Evolutionary conservation across 2,888 invertebrate genomes (phyloP), one percentile per base, ranked within the genome.

Genomic region (Drosophila mettleri): DNA sequence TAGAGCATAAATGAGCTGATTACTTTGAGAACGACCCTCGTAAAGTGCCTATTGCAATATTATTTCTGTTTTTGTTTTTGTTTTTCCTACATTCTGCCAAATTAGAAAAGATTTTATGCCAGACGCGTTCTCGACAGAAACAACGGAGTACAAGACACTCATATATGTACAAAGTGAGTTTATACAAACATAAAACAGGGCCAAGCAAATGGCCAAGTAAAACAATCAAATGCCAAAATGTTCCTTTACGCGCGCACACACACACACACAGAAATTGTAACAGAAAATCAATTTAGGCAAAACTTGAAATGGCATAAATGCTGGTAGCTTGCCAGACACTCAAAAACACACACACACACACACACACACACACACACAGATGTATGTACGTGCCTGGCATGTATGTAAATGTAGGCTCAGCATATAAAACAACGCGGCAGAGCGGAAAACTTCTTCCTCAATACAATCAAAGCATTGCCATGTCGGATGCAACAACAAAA

Each of bases 91-190:
- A 67, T 67, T 60, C 52, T 41, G 8, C 54, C 48, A 60, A 88
- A 88, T 88, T 84, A 82, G 84, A 80, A 80, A 60, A 65, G 64
- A 80, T 86, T 70, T 86, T 87, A 89, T 87, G 88, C 83, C 82
- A 75, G 79, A 70, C 88, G 89, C 88, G 82, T 88, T 65, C 53
- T 63, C 36, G 29, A 46, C 53, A 45, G 59, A 78, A 51, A 68
- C 60, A 73, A 63, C 41, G 27, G 27, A 22, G 54, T 46, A 78
- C 55, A 61, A 62, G 74, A 10, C 49, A 24, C 27, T 49, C 57
- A 57, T 38, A 31, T 38, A 24, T 67, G 63, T 61, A 7, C 46
- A 18, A 24, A 39, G 1, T 39, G 36, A 39, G 41, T 69, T 60
- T 69, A 54, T 24, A 39, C 65, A 69, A 53, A 67, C 39, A 69